Evolutionary conservation across 2,797 vertebrate species (phyloP).

Genomic region (Lepilemur septentrionalis): DNA sequence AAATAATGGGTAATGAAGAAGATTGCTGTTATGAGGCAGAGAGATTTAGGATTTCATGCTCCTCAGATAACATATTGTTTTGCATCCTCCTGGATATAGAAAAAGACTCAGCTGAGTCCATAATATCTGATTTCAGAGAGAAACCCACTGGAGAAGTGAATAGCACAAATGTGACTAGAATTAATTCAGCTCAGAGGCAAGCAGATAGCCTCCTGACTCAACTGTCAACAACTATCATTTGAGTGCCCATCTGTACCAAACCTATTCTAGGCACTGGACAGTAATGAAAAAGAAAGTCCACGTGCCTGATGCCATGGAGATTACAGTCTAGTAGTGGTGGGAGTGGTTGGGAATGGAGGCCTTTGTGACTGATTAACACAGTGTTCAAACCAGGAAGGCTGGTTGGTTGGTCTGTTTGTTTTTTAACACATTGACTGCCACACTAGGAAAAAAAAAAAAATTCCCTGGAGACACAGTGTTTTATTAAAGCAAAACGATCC

Average conservation of each 20-base stretch:
- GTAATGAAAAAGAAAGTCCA: background rate
- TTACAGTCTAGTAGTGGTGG: background rate
- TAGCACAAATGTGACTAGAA: background rate
- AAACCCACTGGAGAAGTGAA: background rate
- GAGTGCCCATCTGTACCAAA: background rate
- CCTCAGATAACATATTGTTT: background rate
- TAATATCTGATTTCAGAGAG: constrained; percentile 4
- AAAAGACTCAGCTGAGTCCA: background rate
- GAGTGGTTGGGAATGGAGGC: background rate
- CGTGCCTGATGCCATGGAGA: background rate
- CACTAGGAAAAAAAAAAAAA: too few species aligned
- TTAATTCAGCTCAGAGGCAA: background rate
- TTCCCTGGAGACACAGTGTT: too few species aligned
- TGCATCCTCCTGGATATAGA: background rate
- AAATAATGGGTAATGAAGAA: background rate
- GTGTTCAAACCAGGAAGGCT: background rate
- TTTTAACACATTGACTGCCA: background rate
- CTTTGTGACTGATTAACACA: background rate
- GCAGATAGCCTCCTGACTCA: background rate
- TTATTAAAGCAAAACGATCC: too few species aligned
- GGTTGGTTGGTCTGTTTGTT: background rate
- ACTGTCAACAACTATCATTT: background rate
- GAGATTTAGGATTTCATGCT: background rate
- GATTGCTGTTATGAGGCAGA: background rate
- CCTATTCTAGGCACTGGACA: background rate